These are phyloP conservation scores for Coelopa pilipes DNA, from an alignment of 2,888 invertebrate genomes.

Conservation along the genomic window DNA sequence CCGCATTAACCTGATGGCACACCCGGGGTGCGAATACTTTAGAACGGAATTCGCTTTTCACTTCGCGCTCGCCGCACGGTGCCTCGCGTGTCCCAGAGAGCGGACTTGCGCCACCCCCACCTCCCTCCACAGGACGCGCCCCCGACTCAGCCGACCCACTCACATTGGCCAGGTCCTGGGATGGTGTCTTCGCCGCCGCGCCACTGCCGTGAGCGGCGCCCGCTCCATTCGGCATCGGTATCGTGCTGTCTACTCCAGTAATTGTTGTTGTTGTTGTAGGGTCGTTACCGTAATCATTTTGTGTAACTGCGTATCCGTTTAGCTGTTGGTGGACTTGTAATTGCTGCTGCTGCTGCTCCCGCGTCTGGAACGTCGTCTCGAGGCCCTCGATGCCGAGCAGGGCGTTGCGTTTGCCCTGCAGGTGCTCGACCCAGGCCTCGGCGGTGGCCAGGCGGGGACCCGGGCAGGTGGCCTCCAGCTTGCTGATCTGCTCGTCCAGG, in stretches of 20 bases:
- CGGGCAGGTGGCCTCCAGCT: slow-evolving; percentile 61
- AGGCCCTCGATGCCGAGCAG: slow-evolving; percentile 52
- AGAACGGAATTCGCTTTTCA: not conserved
- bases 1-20: no score
- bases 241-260: not conserved
- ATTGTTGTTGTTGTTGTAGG: slow-evolving; percentile 34
- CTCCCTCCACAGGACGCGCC: no score
- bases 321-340: not conserved
- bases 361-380: not conserved
- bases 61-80: not conserved
- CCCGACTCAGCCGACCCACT: slow-evolving; percentile 41
- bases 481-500: slow-evolving; percentile 61
- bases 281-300: slow-evolving; percentile 15
- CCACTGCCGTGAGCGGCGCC: slow-evolving; percentile 44
- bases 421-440: slow-evolving; percentile 65
- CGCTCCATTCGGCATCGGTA: not conserved
- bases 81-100: no score
- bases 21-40: no score
- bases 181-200: slow-evolving; percentile 56
- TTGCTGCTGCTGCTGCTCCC: not conserved
- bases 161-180: slow-evolving; percentile 60
- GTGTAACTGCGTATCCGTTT: not conserved
- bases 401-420: slow-evolving; percentile 56
- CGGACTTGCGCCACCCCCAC: no score
- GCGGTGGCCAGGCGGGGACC: slow-evolving; percentile 64